phyloP scores from a whole-genome alignment of 2,888 invertebrate species.

The Eledona agricola region DNA sequence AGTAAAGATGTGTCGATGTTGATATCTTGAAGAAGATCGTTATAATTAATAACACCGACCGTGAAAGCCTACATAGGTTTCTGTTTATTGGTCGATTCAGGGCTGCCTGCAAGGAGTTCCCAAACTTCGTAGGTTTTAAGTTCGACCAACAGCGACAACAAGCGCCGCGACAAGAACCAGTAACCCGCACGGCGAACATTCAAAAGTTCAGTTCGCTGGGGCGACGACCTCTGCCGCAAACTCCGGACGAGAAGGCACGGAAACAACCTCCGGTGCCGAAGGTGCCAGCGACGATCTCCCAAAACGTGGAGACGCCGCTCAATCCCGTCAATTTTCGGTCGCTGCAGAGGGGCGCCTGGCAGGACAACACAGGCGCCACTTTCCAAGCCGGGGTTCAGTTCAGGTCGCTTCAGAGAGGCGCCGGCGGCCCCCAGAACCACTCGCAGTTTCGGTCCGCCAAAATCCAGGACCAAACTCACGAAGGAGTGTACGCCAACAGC shows the following conservation, averaged over 20 bases:
- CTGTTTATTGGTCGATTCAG: too few relatives aligned
- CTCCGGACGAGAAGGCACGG: constrained; percentile 60
- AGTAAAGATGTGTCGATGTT: too few relatives aligned
- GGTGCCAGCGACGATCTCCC: constrained; percentile 57
- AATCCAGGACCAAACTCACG: constrained; percentile 59
- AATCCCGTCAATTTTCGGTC: constrained; percentile 67
- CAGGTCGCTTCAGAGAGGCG: constrained; percentile 64
- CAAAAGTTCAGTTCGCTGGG: constrained; percentile 62
- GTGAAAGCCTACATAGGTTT: too few relatives aligned
- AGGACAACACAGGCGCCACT: constrained; percentile 49
- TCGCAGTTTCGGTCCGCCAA: constrained; percentile 59
- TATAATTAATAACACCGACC: too few relatives aligned
- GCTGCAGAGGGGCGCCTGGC: constrained; percentile 62
- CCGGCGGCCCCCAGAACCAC: constrained; percentile 38
- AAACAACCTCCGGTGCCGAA: constrained; percentile 60
- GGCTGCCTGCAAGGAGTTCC: constrained; percentile 66
- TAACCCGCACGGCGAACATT: constrained; percentile 62
- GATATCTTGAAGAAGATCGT: too few relatives aligned
- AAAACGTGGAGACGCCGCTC: constrained; percentile 57
- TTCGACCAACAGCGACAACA: constrained; percentile 60
- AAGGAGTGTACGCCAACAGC: constrained; percentile 60
- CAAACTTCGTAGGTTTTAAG: constrained; percentile 64
- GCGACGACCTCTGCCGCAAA: constrained; percentile 61
- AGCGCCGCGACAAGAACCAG: constrained; percentile 39
- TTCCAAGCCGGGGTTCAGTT: constrained; percentile 58